Evolutionary conservation across 2,797 vertebrate genomes (phyloP).

Genomic region (Helostoma temminkii): DNA sequence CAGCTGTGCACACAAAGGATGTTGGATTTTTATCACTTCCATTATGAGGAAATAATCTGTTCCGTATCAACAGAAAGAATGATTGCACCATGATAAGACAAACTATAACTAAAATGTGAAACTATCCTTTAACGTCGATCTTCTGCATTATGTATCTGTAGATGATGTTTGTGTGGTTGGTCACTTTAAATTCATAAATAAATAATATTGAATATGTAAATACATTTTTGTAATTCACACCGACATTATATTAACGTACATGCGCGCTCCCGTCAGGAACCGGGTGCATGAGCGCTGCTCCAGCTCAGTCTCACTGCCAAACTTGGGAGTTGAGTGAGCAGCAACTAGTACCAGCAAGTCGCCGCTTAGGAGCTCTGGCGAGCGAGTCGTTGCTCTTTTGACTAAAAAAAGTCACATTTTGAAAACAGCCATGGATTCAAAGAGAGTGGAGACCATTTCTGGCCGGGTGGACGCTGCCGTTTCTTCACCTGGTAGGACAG

Average conservation of each 20-base stretch:
- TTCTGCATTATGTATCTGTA: too few species aligned
- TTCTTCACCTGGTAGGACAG: constrained; percentile 92
- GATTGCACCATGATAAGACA: too few species aligned
- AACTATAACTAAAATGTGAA: too few species aligned
- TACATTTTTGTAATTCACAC: neutral
- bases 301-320: constrained; percentile 26
- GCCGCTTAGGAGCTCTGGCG: neutral
- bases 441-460: constrained; percentile 88
- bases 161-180: too few species aligned
- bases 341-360: constrained; percentile 33
- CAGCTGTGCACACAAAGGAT: too few species aligned
- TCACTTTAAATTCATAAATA: too few species aligned
- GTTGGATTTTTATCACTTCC: too few species aligned
- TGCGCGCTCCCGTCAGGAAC: constrained; percentile 47
- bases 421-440: constrained; percentile 82
- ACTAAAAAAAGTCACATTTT: neutral
- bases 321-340: constrained; percentile 62
- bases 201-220: too few species aligned
- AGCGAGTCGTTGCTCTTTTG: neutral
- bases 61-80: too few species aligned
- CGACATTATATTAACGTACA: too few species aligned
- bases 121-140: too few species aligned
- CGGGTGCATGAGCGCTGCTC: constrained; percentile 34
- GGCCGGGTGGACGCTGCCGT: constrained; percentile 87
- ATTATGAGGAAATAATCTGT: too few species aligned